These are phyloP conservation scores for Protosalanx chinensis DNA, from an alignment of 2,797 vertebrate species.

Conservation along the genomic window DNA sequence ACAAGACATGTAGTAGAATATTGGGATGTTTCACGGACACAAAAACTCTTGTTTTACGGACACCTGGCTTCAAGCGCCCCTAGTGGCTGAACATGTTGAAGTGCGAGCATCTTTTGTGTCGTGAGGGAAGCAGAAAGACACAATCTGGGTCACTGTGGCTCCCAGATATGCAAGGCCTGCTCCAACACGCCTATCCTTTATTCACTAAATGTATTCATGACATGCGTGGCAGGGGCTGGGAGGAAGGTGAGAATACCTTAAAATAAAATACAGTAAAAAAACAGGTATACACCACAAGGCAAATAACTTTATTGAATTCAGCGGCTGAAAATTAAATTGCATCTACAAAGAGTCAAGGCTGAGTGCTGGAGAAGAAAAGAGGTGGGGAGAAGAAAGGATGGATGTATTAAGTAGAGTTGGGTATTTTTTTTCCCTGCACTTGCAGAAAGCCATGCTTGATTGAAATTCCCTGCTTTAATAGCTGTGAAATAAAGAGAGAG, in stretches of 20 bases:
- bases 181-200: too few relatives aligned
- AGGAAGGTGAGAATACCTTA: constrained; percentile 47
- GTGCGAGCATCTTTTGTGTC: too few relatives aligned
- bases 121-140: too few relatives aligned
- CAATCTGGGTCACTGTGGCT: too few relatives aligned
- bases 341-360: constrained; percentile 50
- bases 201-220: too few relatives aligned
- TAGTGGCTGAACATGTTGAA: too few relatives aligned
- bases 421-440: constrained; percentile 54
- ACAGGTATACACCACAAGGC: not conserved
- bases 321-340: not conserved
- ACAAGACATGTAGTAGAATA: too few relatives aligned
- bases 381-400: constrained; percentile 56
- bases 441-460: constrained; percentile 70
- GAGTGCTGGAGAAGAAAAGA: constrained; percentile 60
- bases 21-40: too few relatives aligned
- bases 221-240: too few relatives aligned
- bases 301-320: not conserved
- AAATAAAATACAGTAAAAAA: constrained; percentile 69
- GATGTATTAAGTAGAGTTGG: constrained; percentile 67
- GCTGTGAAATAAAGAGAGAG: constrained; percentile 70
- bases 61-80: too few relatives aligned
- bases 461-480: constrained; percentile 75
- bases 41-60: too few relatives aligned
- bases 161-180: too few relatives aligned